Evolutionary conservation across 2,888 invertebrate genomes (phyloP), one percentile per base, ranked within the genome.

Genomic region (Amblyteles armatorius): DNA sequence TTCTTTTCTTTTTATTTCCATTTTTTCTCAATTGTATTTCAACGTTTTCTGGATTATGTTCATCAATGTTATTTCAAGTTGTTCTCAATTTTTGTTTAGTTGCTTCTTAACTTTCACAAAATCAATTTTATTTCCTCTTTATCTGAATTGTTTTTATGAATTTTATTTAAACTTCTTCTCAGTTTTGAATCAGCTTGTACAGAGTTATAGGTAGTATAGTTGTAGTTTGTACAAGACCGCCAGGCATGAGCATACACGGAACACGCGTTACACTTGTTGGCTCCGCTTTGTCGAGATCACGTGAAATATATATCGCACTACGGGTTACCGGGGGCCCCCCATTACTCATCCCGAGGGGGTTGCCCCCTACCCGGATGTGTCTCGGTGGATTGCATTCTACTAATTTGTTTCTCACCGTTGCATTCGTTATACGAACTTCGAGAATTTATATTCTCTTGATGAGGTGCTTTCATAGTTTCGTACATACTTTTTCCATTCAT

Each of bases 291-390:
- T 81, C 81, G 76, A 19, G 76, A 74, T 55, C 76, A 76, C 67
- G 77, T 36, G 48, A 67, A 67, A 67, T 67, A 67, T 76, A 48
- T 40, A 77, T 77, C 55, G 57, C 57, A 29, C 22, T 55, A 67
- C 76, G 76, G 65, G 81, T 44, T 76, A 40, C 22, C 40, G 72
- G 29, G 52, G 52, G 44, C 44, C 29, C 68, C 33, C 13, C 76
- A 81, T 81, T 68, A 81, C 67, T 81, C 81, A 81, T 77, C 76
- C 76, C 29, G 22, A 81, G 74, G 76, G 76, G 44, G n/a, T 67
- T 22, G 19, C 50, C 26, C 22, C 22, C 26, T 52, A 52, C 50
- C 63, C 76, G 76, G 76, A 76, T 76, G 52, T 52, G 48, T 67
- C 67, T 36, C 65, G 11, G 76, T 65, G 36, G 50, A 65, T 76